Base-by-base conservation (phyloP, 2,797 vertebrate genomes). In the Chaunax sp. region DNA sequence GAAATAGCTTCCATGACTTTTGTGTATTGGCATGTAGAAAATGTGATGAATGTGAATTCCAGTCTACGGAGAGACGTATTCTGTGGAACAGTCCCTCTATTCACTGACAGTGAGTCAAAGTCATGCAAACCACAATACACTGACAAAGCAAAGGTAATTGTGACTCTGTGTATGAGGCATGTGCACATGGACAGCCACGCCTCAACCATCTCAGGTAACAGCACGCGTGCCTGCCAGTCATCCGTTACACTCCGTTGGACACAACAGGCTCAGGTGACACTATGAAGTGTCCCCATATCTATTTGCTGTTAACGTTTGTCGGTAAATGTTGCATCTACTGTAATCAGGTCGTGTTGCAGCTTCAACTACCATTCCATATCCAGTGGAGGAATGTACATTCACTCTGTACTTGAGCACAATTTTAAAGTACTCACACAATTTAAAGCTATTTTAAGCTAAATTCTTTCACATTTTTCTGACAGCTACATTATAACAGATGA, bases 161-260 rank as follows among this genome's bases (percentile, higher is more conserved):
- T n/a, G n/a, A n/a, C n/a, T n/a, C n/a, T n/a, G 28, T 30, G 23
- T 38, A 25, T 69, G 13, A 43, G 26, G 61, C 37, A 23, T 59
- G 38, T 49, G 64, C 35, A 64, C 28, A 6, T 30, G 28, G 28
- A 58, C 38, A 20, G 57, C 41, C 51, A 18, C 69, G 57, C 60
- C 54, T 55, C 43, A 20, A 50, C 51, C 62, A 43, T 82, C 86
- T 91, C 83, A 72, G 77, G 83, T 90, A 72, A 85, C 88, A 67
- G 56, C 35, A 46, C 64, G 51, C 56, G 71, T 56, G 72, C 35
- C 69, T 38, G 41, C 20, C 59, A 47, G 58, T 74, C 64, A 75
- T 51, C 54, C 70, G 65, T 82, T 83, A 81, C 74, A 69, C 77
- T 50, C 50, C 9, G 18, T 64, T 72, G 78, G 50, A 74, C 78